A percentile compares a stretch with the other conserved stretches of the same genome.
Conservation (phyloP, 2,797 vertebrate genomes). For the Trachurus trachurus region DNA sequence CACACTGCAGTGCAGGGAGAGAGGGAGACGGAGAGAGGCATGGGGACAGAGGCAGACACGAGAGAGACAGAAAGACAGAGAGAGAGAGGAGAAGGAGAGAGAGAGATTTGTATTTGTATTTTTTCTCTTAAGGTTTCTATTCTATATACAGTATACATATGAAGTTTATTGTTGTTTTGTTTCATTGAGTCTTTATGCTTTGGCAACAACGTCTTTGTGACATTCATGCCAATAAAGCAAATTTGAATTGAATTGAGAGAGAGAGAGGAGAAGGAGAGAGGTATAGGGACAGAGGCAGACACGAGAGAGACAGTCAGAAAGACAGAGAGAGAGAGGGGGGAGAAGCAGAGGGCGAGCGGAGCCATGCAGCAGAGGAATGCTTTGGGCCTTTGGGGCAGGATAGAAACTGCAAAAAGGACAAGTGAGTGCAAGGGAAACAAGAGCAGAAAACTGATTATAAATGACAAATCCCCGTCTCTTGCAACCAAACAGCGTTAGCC, state of each 20-base stretch:
- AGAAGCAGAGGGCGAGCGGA: slow-evolving; percentile 32
- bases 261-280: slow-evolving; percentile 34
- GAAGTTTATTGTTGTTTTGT: no score
- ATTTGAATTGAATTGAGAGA: no score
- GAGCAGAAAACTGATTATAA: slow-evolving; percentile 73
- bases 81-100: slow-evolving; percentile 4
- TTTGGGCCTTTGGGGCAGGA: slow-evolving; percentile 63
- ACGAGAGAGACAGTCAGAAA: no score
- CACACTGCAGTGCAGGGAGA: slow-evolving; percentile 48
- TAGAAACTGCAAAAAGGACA: slow-evolving; percentile 64
- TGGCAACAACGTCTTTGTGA: no score
- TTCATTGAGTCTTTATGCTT: no score
- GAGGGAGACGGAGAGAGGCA: slow-evolving; percentile 29
- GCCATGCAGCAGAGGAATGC: slow-evolving; percentile 62
- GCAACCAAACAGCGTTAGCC: slow-evolving; percentile 60
- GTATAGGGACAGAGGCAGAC: not conserved
- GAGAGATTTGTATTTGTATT: no score
- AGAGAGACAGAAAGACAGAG: not conserved
- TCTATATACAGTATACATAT: no score
- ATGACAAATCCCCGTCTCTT: slow-evolving; percentile 68
- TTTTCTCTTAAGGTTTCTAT: no score
- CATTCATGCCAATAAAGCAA: no score
- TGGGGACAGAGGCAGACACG: no score
- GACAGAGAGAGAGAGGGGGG: slow-evolving; percentile 4
- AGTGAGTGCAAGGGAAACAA: slow-evolving; percentile 59